phyloP scores from a whole-genome alignment of 2,797 vertebrate species.

The Capromys pilorides region DNA sequence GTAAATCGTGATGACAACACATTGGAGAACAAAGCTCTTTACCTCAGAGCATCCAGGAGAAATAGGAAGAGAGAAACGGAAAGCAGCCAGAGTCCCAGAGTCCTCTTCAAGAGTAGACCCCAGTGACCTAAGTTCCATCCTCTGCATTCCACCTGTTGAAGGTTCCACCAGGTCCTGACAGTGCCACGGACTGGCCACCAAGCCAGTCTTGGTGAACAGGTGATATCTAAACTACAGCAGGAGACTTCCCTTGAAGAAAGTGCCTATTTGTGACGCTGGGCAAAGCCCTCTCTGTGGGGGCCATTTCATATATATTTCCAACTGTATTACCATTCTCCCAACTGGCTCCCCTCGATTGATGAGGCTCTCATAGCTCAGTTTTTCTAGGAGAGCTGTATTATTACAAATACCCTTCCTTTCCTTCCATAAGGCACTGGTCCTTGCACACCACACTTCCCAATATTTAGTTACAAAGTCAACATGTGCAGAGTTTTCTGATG shows the following conservation, averaged over 20 bases:
- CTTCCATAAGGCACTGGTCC: not conserved
- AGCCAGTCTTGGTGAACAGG: not conserved
- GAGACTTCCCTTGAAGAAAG: not conserved
- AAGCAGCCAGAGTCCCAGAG: not conserved
- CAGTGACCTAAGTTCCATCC: not conserved
- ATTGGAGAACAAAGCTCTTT: not conserved
- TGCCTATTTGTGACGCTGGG: not conserved
- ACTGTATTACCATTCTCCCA: not conserved
- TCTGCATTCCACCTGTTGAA: not conserved
- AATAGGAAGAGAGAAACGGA: not conserved
- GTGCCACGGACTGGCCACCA: not conserved
- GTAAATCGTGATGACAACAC: not conserved
- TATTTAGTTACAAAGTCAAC: conserved; percentile 36
- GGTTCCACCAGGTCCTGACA: too few relatives aligned
- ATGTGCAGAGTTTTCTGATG: not conserved
- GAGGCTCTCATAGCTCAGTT: not conserved
- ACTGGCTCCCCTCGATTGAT: not conserved
- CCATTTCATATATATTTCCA: not conserved
- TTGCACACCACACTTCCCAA: not conserved
- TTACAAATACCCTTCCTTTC: not conserved
- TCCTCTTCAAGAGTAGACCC: not conserved
- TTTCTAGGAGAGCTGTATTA: not conserved
- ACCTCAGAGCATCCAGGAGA: not conserved
- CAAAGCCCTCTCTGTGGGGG: not conserved
- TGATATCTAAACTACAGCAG: not conserved